These are phyloP conservation scores for Lethocerus indicus DNA, from an alignment of 1,140 invertebrate genomes.

Conservation along the genomic window DNA sequence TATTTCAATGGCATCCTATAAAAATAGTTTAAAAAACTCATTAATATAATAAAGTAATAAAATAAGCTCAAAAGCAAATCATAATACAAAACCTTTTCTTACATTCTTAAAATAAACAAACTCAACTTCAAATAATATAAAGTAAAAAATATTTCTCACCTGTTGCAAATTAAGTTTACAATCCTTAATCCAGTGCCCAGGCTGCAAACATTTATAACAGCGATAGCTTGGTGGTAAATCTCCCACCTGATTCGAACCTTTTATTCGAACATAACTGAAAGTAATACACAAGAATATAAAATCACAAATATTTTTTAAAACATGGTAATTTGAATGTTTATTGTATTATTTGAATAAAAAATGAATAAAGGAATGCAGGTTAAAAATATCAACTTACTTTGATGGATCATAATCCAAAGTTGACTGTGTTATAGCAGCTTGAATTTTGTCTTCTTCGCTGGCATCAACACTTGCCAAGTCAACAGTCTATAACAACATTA, in stretches of 20 bases:
- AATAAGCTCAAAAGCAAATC: constrained; percentile 2
- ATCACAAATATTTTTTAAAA: too few relatives aligned
- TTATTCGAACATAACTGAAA: constrained; percentile 69
- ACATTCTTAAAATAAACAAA: constrained; percentile 5
- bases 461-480: constrained; percentile 81
- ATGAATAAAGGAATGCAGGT: constrained; percentile 6
- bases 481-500: constrained; percentile 32
- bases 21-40: constrained; percentile 16
- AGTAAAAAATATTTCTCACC: constrained; percentile 26
- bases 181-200: constrained; percentile 91
- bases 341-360: constrained; percentile 7
- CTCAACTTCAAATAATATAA: background rate
- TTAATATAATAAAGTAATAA: constrained; percentile 11
- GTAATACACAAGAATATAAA: too few relatives aligned
- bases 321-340: too few relatives aligned
- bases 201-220: constrained; percentile 83
- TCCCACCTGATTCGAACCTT: constrained; percentile 69
- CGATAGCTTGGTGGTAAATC: constrained; percentile 76
- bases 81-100: constrained; percentile 8
- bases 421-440: constrained; percentile 91
- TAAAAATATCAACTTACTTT: constrained; percentile 48
- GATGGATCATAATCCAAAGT: constrained; percentile 92
- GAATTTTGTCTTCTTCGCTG: constrained; percentile 92
- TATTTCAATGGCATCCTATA: constrained; percentile 53
- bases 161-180: constrained; percentile 51